Base-by-base conservation (phyloP, 2,888 invertebrate species). In the Caenorhabditis japonica region DNA sequence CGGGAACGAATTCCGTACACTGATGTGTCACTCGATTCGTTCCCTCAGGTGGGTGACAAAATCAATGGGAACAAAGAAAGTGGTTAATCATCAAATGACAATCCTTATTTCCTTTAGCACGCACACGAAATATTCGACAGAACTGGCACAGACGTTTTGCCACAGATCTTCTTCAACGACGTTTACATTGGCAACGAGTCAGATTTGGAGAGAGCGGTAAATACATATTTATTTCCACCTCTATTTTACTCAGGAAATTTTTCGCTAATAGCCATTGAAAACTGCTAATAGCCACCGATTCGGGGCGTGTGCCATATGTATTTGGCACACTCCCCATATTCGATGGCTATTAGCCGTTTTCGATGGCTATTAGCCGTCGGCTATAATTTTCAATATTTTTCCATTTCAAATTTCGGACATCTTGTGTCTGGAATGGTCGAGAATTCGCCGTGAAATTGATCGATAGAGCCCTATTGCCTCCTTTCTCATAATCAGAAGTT, bases 131-230 rank as follows among this genome's bases (percentile, higher is more conserved):
- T 88, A 47, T 80, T 83, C 70, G 61, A 76, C 21, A 77, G 82
- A 39, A 86, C 88, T 1, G 88, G 82, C 56, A 81, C 83, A 23
- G 87, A 85, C 4, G 68, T 76, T 13, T 87, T 88, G 7, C 89
- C 89, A 0, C 89, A 89, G 75, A 88, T 89, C 25, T 89, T 88
- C 81, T 89, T 89, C 83, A 88, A 89, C 75, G 85, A 84, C 33
- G 77, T 77, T 21, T 87, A 88, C 69, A 83, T 89, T 39, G 88
- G 88, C 17, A 88, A 88, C 44, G 88, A 88, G 64, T 86, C 85
- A 13, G 87, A 88, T 25, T 80, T 89, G 2, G 85, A 88, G 56
- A 70, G 75, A 41, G 70, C 88, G 85, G 88, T 88, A 70, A 74
- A 80, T 60, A 10, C 12, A 3, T 30, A 5, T 30, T 30, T 10